Evolutionary conservation across 64 coral and sea anemone species (phyloP), one percentile per base, ranked within the genome.

Genomic region (Stichodactyla mertensii): DNA sequence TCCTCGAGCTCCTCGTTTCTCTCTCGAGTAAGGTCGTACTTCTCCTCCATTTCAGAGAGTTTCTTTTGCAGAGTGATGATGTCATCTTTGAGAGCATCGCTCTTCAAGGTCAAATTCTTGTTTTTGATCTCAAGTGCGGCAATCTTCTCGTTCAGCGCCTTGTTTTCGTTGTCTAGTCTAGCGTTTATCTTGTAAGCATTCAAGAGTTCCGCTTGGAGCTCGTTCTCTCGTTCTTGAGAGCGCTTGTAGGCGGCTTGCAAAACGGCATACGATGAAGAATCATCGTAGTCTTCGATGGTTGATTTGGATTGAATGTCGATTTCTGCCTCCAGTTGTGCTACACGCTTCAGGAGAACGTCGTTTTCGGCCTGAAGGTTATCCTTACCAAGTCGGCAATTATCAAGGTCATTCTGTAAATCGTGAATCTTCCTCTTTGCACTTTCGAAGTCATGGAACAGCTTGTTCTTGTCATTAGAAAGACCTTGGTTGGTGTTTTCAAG

Each of bases 191-290:
- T 97, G 61, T 93, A 88, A 16, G 88, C 88, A n/a, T 70, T 55
- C 52, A 97, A 51, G 54, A 97, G 94, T 78, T 97, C 94, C 23
- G 85, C 84, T 57, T 92, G 91, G 19, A 97, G 57, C 20, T 97
- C 94, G 71, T 97, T 97, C 82, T 97, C 94, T n/a, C 94, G 88
- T 26, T 97, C 94, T 58, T 97, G 94, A 19, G 90, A 90, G 69
- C 94, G 88, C 85, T 97, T 97, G 82, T 97, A 97, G 9, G 94
- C 94, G 51, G 91, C 91, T 71, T 89, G 79, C 19, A 97, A 86
- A 22, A 87, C 92, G 60, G 90, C 85, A 66, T 97, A 97, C 9
- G 94, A 90, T 0, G 91, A 87, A 19, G 88, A 97, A 61, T 97
- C 94, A 28, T 97, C 94, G 82, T 85, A 97, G 26, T 97, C 83